Base-by-base conservation (phyloP, 2,113 vertebrate genomes). In the Tupaia tana region DNA sequence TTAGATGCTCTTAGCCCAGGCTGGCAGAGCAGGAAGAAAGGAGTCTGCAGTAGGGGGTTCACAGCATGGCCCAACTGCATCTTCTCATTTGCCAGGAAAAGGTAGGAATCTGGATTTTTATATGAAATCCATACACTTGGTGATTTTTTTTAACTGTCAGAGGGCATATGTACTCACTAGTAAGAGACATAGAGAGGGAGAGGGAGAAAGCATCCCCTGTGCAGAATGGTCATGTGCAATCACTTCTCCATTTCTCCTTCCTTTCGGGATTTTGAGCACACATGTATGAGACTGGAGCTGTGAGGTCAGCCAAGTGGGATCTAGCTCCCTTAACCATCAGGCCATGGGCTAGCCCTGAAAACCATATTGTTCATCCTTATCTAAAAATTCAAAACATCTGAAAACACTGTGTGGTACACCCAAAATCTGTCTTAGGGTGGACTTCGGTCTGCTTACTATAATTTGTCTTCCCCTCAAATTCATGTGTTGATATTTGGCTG, bases 371-470 rank as follows among this genome's bases (percentile, higher is more conserved):
- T 43, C 43, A 90, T 93, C 25, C 61, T 66, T 91, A 78, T n/a
- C 86, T 80, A 67, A 69, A 75, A 84, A 85, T 56, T 70, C 61
- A 81, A 90, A 89, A 88, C 54, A 86, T 79, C 81, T 79, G 84
- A 94, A 93, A 94, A 75, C 18, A 18, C 9, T 67, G 18, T 54
- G n/a, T n/a, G 22, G 52, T 69, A 16, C 66, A 88, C 58, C 29
- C n/a, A 70, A 90, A 79, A 66, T 86, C 63, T 78, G 58, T 61
- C 61, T 13, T 2, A 75, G 3, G 25, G n/a, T 56, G n/a, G 52
- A 64, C 61, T 29, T 75, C 12, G 16, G 71, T 56, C 31, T 19
- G 70, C 70, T 34, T 66, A 80, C 9, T 82, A 25, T 3, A 18
- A n/a, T 29, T 70, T 63, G 29, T 31, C 43, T 43, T 43, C 43